Conservation (phyloP, 2,888 invertebrate genomes). For the Megamerina dolium region DNA sequence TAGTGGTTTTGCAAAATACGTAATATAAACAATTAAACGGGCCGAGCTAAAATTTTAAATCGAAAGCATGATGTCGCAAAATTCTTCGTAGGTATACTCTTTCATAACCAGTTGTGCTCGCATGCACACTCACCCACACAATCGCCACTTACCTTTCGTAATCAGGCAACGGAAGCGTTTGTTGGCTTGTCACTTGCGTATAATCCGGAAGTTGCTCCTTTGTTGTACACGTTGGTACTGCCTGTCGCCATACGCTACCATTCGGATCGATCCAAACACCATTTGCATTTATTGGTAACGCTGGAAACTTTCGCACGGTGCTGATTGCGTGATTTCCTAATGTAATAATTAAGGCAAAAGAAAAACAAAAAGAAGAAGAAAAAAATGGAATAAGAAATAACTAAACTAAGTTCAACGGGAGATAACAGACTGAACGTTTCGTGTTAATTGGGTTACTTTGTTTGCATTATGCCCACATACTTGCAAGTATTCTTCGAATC, state of each 20-base stretch:
- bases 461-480: no score
- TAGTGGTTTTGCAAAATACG: no score
- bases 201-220: constrained; percentile 50
- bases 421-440: constrained; percentile 6
- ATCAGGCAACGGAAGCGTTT: constrained; percentile 46
- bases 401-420: no score
- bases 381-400: constrained; percentile 17
- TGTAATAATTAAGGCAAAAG: constrained; percentile 30
- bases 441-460: no score
- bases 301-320: constrained; percentile 50
- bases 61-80: no score
- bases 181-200: constrained; percentile 43
- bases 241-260: constrained; percentile 50
- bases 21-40: no score
- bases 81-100: no score
- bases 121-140: constrained; percentile 3
- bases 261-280: constrained; percentile 50
- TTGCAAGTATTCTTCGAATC: no score
- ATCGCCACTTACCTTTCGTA: constrained; percentile 47
- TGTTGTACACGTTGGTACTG: constrained; percentile 41
- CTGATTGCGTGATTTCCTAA: constrained; percentile 51
- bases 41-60: no score
- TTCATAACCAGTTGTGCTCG: no score
- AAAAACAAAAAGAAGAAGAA: constrained; percentile 17
- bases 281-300: constrained; percentile 47